Conservation (phyloP, 2,797 vertebrate species). For the Hypotaenidia okinawae region DNA sequence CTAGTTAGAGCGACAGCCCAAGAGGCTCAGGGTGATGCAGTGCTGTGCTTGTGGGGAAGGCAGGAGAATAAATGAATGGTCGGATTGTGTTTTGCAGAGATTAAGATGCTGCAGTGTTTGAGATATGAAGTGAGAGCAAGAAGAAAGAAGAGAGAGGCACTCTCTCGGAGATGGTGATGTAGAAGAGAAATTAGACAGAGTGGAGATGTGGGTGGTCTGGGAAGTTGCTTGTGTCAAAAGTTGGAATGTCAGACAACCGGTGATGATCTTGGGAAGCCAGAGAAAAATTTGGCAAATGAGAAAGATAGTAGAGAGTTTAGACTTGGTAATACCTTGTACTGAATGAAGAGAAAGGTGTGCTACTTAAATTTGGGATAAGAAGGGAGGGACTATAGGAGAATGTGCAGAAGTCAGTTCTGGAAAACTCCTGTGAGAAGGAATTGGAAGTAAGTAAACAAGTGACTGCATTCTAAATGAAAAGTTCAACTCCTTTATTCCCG, state of each 20-base stretch:
- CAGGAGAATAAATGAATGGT: not conserved
- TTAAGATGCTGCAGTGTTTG: not conserved
- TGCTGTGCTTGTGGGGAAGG: not conserved
- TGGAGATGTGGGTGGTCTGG: not conserved
- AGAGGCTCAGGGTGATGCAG: not conserved
- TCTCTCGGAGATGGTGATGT: not conserved
- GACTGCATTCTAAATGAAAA: not conserved
- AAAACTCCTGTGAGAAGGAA: not conserved
- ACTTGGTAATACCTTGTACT: not conserved
- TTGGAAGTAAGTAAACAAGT: not conserved
- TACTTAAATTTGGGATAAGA: not conserved
- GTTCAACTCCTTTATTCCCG: not conserved
- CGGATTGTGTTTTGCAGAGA: not conserved
- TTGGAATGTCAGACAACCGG: not conserved
- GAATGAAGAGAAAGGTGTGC: not conserved
- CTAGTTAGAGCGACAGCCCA: not conserved
- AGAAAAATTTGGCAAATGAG: not conserved
- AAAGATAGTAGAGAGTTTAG: not conserved
- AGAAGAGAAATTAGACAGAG: not conserved
- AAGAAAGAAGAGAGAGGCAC: not conserved
- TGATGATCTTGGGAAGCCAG: not conserved
- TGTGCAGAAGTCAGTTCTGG: not conserved
- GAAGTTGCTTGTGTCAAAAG: not conserved
- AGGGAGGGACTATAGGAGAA: not conserved
- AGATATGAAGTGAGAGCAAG: not conserved